Evolutionary conservation across 2,797 vertebrate species (phyloP), one percentile per base, ranked within the genome.

Genomic region (Chrysocyon brachyurus): DNA sequence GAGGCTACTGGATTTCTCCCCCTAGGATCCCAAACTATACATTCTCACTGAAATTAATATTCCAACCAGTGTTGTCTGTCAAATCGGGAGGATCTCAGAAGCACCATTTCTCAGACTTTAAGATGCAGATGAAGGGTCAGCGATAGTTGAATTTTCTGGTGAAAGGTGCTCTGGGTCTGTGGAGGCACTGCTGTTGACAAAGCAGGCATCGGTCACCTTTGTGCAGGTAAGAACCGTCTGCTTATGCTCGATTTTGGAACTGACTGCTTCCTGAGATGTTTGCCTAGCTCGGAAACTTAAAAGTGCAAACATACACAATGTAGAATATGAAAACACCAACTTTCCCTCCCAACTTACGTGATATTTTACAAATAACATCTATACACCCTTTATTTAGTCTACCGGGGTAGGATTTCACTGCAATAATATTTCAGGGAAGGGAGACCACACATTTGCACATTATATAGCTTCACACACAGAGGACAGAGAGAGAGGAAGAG

Each of bases 51-150:
- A 87, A 97, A 78, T 96, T 40, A 63, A 81, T 40, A 87, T 59
- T 91, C 96, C 87, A 17, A 94, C 95, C n/a, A 68, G 82, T 3
- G 70, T 84, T 2, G 49, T 4, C 85, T 82, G 96, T 87, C 90
- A 89, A 91, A 61, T 2, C 6, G 2, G 82, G 91, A 87, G n/a
- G 7, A 11, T 28, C 70, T 36, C 73, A 82, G 75, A 75, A 90
- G 33, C 16, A 16, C 87, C 86, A 19, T 14, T 94, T 96, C 93
- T 95, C 33, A 93, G 95, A n/a, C 68, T 28, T 79, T 77, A 77
- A 82, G 92, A 92, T 92, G 75, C 40, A 59, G 82, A 81, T 54
- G 91, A 96, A 61, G 89, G 96, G 63, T 93, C 87, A 95, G 9
- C 49, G 84, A 57, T n/a, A 75, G 19, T 28, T 70, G 33, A 21